Evolutionary conservation across 1,140 invertebrate genomes (phyloP).

Genomic region (Halyomorpha halys): DNA sequence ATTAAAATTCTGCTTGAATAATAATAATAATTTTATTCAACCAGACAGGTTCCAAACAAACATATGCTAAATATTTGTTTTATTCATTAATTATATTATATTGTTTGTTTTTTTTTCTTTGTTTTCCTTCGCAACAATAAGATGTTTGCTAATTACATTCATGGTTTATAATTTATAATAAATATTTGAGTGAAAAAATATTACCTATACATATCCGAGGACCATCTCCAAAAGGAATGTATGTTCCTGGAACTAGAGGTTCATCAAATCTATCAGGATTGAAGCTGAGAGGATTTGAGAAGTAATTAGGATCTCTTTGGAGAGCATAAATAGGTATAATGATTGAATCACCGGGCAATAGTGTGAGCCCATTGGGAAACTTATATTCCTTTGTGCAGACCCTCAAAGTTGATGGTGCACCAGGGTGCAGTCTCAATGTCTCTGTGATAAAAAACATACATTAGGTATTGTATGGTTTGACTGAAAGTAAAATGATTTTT

Average conservation of each 20-base stretch:
- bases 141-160: too few species aligned
- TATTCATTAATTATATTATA: too few species aligned
- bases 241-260: constrained; percentile 35
- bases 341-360: constrained; percentile 41
- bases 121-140: too few species aligned
- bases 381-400: constrained; percentile 3
- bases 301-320: constrained; percentile 43
- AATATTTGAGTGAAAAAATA: too few species aligned
- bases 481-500: too few species aligned
- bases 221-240: constrained; percentile 51
- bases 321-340: constrained; percentile 35
- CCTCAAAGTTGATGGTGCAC: background rate
- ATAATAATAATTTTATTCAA: too few species aligned
- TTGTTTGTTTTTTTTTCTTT: too few species aligned
- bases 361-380: constrained; percentile 23
- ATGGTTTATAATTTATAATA: too few species aligned
- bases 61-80: too few species aligned
- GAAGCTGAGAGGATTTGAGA: constrained; percentile 49
- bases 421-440: constrained; percentile 3
- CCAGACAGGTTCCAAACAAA: too few species aligned
- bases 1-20: too few species aligned
- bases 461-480: too few species aligned
- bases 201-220: constrained; percentile 45
- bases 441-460: background rate
- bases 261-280: constrained; percentile 52